Base-by-base conservation (phyloP, 2,888 invertebrate species). In the Drosophila nr. medialis region DNA sequence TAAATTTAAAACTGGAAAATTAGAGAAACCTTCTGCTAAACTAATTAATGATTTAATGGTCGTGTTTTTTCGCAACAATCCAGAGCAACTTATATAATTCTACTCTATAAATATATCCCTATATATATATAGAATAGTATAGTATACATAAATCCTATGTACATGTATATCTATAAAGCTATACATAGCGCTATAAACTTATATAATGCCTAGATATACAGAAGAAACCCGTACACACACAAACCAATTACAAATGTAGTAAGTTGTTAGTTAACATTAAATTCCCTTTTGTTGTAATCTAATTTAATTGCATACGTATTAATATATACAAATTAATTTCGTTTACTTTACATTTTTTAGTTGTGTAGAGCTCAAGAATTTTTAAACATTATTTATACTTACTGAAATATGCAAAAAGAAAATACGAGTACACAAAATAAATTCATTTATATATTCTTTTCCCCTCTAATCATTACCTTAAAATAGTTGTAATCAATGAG, bases 21-120 rank as follows among this genome's bases (percentile, higher is more conserved):
- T 30, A 56, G 54, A 53, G 48, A 60, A 67, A 70, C 60, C 64
- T 72, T 73, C 61, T 70, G 72, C 66, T 69, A 73, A 66, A 70
- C 65, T 66, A 76, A 72, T 84, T 70, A 81, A 67, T 81, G 76
- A 79, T 64, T 76, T 67, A 72, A 72, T 71, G 63, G 74, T 72
- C 81, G 77, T 61, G 75, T 76, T 73, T 78, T 83, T 74, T 81
- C 75, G 70, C 42, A 72, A 58, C 73, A 76, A 77, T 56, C 62
- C 49, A 72, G 54, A 72, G 63, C 66, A 73, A 77, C 72, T 72
- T 85, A 63, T 75, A 62, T 72, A 71, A 71, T 60, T 56, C 66
- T 77, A 74, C 53, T 64, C 69, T 60, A 72, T 70, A 70, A 62
- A 71, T 64, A 62, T 69, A 65, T 40, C 45, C 59, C 30, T 48